Base-by-base conservation (phyloP, 2,888 invertebrate species). In the Rhingia campestris region DNA sequence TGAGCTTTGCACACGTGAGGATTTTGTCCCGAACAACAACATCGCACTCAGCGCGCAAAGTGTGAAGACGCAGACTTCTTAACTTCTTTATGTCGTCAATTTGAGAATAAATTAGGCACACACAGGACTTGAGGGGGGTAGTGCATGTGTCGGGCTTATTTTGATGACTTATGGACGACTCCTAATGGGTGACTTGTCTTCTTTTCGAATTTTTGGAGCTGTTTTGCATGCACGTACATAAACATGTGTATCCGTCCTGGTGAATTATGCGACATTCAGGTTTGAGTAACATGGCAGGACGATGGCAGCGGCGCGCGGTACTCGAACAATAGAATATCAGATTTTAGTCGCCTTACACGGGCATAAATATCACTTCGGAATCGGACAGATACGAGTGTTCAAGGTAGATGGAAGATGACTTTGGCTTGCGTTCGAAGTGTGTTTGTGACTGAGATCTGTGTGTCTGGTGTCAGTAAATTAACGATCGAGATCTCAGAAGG, bases 291-390 rank as follows among this genome's bases (percentile, higher is more conserved):
- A 64, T 53, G 63, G 69, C 73, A 74, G 82, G 79, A 82, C 69
- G 67, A 67, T 73, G 67, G 56, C 73, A 53, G 53, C 59, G 12
- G 63, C 22, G 58, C 51, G 77, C 79, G 82, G 79, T 79, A 73
- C 69, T 79, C 64, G 37, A 73, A 82, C 81, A 73, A 77, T 77
- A 73, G 81, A 70, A 77, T 77, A 82, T 79, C 73, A 73, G 79
- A 82, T 82, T 82, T 82, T 53, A 45, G 30, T 66, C 56, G 77
- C 39, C 73, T 77, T 56, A 73, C 63, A 70, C 54, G 67, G 54
- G 56, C 67, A 73, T 51, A 79, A 69, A 69, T 74, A 61, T 73
- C 67, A 43, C 49, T 10, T 33, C 53, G 63, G 81, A 69, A 75
- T 56, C 72, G 73, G 72, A 72, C 63, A 9, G 74, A 12, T n/a